A percentile compares a stretch with the other conserved stretches of the same genome.
Evolutionary conservation across 2,888 invertebrate species (phyloP).

Genomic region (Cosmia pyralina): DNA sequence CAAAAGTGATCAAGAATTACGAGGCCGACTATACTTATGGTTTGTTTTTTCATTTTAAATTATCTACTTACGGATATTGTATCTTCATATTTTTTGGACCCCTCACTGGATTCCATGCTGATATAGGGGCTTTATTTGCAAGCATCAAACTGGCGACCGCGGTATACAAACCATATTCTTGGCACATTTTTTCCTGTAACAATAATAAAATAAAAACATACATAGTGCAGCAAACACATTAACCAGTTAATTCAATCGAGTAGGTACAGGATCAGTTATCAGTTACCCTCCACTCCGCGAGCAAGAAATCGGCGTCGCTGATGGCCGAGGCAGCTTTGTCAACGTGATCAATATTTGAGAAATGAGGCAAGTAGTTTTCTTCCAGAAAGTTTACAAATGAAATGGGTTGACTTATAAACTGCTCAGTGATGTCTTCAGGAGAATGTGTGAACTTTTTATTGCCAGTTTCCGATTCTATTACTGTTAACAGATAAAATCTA

Average conservation of each 20-base stretch:
- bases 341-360: slow-evolving; percentile 91
- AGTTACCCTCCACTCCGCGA: slow-evolving; percentile 92
- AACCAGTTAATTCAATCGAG: neutral
- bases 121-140: slow-evolving; percentile 92
- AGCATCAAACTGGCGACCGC: slow-evolving; percentile 93
- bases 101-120: slow-evolving; percentile 94
- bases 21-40: neutral
- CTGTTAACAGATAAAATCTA: slow-evolving; percentile 61
- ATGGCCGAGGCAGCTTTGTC: slow-evolving; percentile 91
- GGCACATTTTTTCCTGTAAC: slow-evolving; percentile 85
- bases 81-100: slow-evolving; percentile 88
- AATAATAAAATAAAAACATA: slow-evolving; percentile 5
- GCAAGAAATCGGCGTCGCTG: slow-evolving; percentile 93
- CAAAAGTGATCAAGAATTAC: neutral
- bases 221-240: slow-evolving; percentile 5
- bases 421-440: slow-evolving; percentile 92
- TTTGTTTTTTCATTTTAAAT: neutral
- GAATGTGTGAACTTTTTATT: slow-evolving; percentile 89
- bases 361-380: slow-evolving; percentile 94
- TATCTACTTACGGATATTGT: slow-evolving; percentile 83
- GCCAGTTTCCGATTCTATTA: slow-evolving; percentile 77
- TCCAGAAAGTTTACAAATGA: slow-evolving; percentile 92
- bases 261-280: neutral
- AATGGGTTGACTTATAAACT: slow-evolving; percentile 92
- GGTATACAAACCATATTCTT: slow-evolving; percentile 91